phyloP scores from a whole-genome alignment of 1,140 invertebrate genomes.

The Battus philenor region DNA sequence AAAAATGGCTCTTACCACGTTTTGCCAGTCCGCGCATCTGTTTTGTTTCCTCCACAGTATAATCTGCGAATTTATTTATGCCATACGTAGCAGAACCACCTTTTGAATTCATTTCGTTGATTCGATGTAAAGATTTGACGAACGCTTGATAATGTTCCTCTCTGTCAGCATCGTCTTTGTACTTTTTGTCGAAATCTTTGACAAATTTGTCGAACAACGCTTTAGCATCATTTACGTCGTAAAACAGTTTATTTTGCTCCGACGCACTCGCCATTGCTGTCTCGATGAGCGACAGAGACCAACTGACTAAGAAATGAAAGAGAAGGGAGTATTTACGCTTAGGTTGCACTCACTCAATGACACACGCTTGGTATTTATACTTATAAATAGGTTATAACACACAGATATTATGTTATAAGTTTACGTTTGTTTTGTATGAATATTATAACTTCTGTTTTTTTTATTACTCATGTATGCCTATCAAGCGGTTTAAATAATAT shows the following conservation, averaged over 20 bases:
- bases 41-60: constrained; percentile 36
- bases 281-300: constrained; percentile 17
- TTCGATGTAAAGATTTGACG: constrained; percentile 29
- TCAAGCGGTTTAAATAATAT: no score
- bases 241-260: constrained; percentile 22
- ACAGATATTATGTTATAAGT: no score
- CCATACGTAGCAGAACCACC: constrained; percentile 23
- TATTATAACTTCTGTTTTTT: no score
- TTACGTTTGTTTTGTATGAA: no score
- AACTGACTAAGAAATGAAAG: constrained; percentile 5
- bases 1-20: constrained; percentile 15
- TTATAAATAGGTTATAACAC: no score
- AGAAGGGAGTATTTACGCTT: background rate
- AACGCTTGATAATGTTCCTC: constrained; percentile 36
- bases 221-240: constrained; percentile 33
- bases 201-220: constrained; percentile 40
- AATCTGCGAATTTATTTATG: constrained; percentile 51
- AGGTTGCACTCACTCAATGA: background rate
- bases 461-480: no score
- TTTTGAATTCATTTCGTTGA: constrained; percentile 35
- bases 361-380: background rate
- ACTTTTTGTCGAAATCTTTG: constrained; percentile 32
- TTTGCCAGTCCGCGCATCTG: constrained; percentile 20
- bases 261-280: constrained; percentile 22
- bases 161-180: constrained; percentile 40